Evolutionary conservation across 2,113 vertebrate species (phyloP).

Genomic region (Uria aalge): DNA sequence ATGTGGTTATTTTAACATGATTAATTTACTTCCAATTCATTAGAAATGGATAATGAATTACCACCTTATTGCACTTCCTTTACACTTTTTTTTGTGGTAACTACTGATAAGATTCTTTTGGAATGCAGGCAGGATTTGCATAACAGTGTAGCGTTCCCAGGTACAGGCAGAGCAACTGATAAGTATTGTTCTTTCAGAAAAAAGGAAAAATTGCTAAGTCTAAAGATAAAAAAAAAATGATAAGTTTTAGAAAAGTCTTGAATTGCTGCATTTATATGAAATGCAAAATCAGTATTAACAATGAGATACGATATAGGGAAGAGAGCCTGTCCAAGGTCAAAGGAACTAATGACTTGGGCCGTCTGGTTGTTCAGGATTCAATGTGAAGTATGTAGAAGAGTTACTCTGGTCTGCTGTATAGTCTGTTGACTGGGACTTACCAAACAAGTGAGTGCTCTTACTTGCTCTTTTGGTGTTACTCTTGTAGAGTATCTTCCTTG

Average conservation of each 20-base stretch:
- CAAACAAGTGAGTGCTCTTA: background rate
- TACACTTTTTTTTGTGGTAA: background rate
- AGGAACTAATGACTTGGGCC: background rate
- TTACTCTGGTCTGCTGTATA: background rate
- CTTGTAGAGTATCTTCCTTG: background rate
- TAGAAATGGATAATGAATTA: background rate
- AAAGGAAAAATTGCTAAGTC: background rate
- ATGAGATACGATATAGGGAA: background rate
- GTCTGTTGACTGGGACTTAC: background rate
- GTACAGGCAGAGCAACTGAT: background rate
- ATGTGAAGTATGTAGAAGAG: background rate
- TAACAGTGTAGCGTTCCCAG: background rate
- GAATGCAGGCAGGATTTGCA: conserved; percentile 4
- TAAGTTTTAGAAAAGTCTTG: background rate
- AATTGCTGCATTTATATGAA: background rate
- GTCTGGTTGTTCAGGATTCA: background rate
- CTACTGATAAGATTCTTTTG: background rate
- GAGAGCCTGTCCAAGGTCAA: background rate
- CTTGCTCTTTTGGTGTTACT: background rate
- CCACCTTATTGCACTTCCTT: background rate
- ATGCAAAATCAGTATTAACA: background rate
- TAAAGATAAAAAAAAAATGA: background rate
- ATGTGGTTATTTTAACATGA: background rate
- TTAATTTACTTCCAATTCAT: background rate
- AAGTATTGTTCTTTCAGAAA: background rate